phyloP scores from a whole-genome alignment of 1,140 invertebrate species.

The Papilio glaucus region DNA sequence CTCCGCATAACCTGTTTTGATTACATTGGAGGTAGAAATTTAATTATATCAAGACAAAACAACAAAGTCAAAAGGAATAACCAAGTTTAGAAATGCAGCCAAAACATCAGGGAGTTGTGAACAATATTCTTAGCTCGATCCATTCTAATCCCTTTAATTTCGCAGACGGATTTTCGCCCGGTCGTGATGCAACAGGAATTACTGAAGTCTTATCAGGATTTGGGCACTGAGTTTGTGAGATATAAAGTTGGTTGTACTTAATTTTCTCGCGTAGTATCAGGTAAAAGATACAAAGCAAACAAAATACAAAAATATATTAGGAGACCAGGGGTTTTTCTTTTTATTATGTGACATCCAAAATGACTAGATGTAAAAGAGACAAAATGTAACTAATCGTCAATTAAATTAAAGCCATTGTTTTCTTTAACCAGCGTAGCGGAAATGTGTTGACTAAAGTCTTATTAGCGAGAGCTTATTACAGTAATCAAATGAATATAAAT shows the following conservation, averaged over 20 bases:
- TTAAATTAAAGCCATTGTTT: too few species aligned
- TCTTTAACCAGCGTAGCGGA: too few species aligned
- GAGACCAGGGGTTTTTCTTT: too few species aligned
- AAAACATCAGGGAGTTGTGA: conserved; percentile 13
- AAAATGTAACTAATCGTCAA: too few species aligned
- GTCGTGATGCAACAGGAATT: conserved; percentile 15
- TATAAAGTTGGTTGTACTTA: not conserved
- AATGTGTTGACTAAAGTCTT: too few species aligned
- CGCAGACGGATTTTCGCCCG: conserved; percentile 11
- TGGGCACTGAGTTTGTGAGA: not conserved
- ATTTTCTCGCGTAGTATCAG: not conserved
- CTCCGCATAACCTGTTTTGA: too few species aligned
- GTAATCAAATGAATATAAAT: too few species aligned
- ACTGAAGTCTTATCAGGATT: conserved; percentile 18
- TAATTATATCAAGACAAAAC: not conserved
- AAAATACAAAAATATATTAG: too few species aligned
- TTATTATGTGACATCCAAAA: too few species aligned
- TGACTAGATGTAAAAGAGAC: too few species aligned
- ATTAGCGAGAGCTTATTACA: too few species aligned
- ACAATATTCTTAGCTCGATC: conserved; percentile 9
- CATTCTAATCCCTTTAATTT: conserved; percentile 23
- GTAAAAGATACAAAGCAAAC: not conserved
- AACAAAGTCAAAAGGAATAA: conserved; percentile 15
- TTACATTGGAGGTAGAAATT: conserved; percentile 5
- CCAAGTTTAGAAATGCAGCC: conserved; percentile 24